Conservation (phyloP, 2,113 vertebrate species). For the Stegastes partitus region DNA sequence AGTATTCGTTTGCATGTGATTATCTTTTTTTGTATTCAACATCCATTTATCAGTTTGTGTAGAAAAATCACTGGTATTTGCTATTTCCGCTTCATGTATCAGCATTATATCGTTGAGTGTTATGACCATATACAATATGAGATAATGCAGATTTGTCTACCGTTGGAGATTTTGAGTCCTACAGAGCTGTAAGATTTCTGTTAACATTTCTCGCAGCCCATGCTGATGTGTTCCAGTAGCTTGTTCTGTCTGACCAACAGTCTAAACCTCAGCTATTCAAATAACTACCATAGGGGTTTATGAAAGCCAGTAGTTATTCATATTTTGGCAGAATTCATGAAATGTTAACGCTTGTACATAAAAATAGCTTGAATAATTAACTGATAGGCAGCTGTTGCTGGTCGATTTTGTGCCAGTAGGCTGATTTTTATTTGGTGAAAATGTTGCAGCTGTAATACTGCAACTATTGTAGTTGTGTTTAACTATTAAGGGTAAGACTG, state of each 20-base stretch:
- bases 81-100: not conserved
- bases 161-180: too few species aligned
- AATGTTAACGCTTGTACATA: not conserved
- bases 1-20: not conserved
- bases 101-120: not conserved
- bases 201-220: not conserved
- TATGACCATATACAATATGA: not conserved
- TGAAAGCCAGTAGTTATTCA: not conserved
- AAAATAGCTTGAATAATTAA: not conserved
- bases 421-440: too few species aligned
- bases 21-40: not conserved
- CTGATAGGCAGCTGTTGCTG: too few species aligned
- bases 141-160: not conserved
- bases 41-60: not conserved
- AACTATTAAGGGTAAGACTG: too few species aligned
- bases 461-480: too few species aligned
- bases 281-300: not conserved
- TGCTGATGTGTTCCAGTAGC: not conserved
- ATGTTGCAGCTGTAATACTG: too few species aligned
- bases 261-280: not conserved
- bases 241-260: not conserved
- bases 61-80: not conserved
- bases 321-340: not conserved
- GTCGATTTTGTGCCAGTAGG: too few species aligned
- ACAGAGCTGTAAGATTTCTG: not conserved